These are phyloP conservation scores for Busseola fusca DNA, from an alignment of 2,888 invertebrate species.

Conservation along the genomic window DNA sequence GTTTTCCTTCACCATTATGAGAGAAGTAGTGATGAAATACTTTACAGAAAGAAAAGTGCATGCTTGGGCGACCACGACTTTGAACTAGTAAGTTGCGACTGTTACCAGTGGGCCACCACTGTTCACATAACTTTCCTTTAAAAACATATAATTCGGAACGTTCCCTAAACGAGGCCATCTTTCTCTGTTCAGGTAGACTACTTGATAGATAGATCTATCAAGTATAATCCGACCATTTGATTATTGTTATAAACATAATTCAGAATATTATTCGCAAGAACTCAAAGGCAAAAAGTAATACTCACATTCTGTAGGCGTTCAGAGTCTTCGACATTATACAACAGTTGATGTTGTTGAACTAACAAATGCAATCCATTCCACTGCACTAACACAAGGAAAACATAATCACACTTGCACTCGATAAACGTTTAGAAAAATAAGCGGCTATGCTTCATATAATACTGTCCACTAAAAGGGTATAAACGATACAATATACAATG, in stretches of 20 bases:
- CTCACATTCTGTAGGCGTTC: conserved; percentile 97
- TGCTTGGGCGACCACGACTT: neutral
- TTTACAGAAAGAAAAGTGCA: neutral
- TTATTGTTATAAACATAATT: neutral
- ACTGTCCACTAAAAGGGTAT: conserved; percentile 66
- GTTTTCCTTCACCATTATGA: neutral
- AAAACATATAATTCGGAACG: neutral
- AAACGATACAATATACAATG: conserved; percentile 54
- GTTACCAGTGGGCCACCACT: neutral
- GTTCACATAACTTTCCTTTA: neutral
- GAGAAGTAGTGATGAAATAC: neutral
- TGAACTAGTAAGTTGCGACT: neutral
- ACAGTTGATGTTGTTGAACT: conserved; percentile 67
- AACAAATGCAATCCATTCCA: conserved; percentile 78
- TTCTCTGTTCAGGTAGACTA: neutral
- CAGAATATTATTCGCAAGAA: conserved; percentile 8
- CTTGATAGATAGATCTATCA: neutral
- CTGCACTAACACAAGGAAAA: conserved; percentile 72
- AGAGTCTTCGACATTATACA: conserved; percentile 95
- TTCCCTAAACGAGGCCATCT: neutral
- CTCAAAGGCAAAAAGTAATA: conserved; percentile 71
- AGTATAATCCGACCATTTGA: neutral
- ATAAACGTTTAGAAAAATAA: conserved; percentile 70
- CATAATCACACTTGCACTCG: conserved; percentile 64
- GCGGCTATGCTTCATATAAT: conserved; percentile 57